Evolutionary conservation across 2,888 invertebrate species (phyloP), one percentile per base, ranked within the genome.

Genomic region (Leptopilina myrica): DNA sequence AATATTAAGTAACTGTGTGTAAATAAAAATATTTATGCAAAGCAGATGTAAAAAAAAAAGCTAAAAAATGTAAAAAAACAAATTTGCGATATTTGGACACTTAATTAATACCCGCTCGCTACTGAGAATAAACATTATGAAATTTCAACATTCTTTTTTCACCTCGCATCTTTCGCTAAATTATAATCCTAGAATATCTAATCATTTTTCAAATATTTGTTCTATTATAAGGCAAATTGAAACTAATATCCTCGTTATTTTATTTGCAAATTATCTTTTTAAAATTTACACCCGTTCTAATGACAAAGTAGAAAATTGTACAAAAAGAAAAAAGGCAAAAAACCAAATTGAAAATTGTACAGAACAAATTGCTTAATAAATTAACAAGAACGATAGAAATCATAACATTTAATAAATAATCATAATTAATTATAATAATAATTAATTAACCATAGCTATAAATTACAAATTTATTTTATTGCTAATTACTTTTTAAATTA

Each of bases 191-290:
- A 20, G 20, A 62, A 9, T 9, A 46, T 49, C 62, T 69, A 53
- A 69, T 26, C 69, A 53, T 26, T 69, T 5, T 14, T 62, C n/a
- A 69, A 69, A 69, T 69, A 46, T 69, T 69, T 69, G 20, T 53
- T 49, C 69, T 49, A 20, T 26, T 53, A 20, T 53, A 20, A 69
- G 26, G 49, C 20, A 46, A 69, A 69, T 49, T 69, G 49, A 26
- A 15, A 62, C 62, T 62, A 46, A 69, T 20, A 49, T 12, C 43
- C 7, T 26, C 69, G 43, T 49, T 67, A 49, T 26, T 53, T 12
- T 69, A 69, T n/a, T 64, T 40, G n/a, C 49, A 11, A 12, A 7
- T 64, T 12, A 40, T 40, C 33, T 40, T 15, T 33, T 8, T 7
- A 43, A 43, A 43, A 66, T 5, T 14, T 43, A 49, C 49, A 5